A percentile compares a stretch with the other conserved stretches of the same genome.
Conservation (phyloP, 2,888 invertebrate species). For the Melolontha melolontha region DNA sequence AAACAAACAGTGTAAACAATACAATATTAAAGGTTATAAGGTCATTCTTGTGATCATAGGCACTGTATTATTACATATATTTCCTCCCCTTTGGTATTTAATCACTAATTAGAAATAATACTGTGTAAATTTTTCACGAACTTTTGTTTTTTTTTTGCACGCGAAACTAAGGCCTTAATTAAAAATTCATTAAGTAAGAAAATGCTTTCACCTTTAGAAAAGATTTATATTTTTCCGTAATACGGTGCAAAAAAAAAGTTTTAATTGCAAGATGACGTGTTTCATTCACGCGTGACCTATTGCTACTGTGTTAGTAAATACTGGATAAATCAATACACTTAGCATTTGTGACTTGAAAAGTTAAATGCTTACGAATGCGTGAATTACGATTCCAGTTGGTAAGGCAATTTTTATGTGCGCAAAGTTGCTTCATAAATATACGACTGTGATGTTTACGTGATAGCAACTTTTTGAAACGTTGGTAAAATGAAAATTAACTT, state of each 20-base stretch:
- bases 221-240: conserved; percentile 24
- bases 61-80: background rate
- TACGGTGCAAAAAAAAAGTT: conserved; percentile 13
- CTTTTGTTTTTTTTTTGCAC: conserved; percentile 13
- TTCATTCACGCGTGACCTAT: conserved; percentile 35
- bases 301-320: conserved; percentile 36
- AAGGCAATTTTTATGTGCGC: too few species aligned
- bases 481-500: too few species aligned
- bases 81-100: background rate
- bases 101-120: conserved; percentile 20
- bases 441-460: too few species aligned
- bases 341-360: background rate
- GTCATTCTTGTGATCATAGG: background rate
- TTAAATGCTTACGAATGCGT: background rate
- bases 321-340: conserved; percentile 10
- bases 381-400: background rate
- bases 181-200: conserved; percentile 25
- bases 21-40: too few species aligned
- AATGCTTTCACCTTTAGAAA: conserved; percentile 22
- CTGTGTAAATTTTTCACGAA: background rate
- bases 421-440: too few species aligned
- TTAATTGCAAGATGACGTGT: conserved; percentile 36
- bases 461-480: too few species aligned
- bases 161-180: conserved; percentile 23
- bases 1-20: too few species aligned